Evolutionary conservation across 2,888 invertebrate genomes (phyloP).

Genomic region (Hydropsyche betteni): DNA sequence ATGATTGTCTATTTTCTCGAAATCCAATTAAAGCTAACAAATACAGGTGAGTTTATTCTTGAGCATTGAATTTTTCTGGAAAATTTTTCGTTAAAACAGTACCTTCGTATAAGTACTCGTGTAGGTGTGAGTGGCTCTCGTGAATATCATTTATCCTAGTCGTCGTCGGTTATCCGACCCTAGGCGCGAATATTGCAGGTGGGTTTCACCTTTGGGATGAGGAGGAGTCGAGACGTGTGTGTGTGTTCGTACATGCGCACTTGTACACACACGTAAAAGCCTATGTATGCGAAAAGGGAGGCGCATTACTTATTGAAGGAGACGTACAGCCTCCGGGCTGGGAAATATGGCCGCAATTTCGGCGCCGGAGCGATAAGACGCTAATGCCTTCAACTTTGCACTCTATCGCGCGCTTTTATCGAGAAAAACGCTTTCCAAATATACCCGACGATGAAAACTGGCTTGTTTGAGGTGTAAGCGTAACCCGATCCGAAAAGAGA

Average conservation of each 20-base stretch:
- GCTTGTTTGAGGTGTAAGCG: slow-evolving; percentile 53
- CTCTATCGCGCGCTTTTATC: slow-evolving; percentile 60
- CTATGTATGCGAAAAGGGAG: slow-evolving; percentile 27
- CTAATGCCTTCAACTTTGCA: slow-evolving; percentile 68
- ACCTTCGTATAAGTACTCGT: background rate
- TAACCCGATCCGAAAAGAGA: too few species aligned
- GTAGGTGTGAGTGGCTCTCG: background rate
- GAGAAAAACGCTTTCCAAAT: slow-evolving; percentile 43
- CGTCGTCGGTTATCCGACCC: slow-evolving; percentile 33
- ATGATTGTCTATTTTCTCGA: too few species aligned
- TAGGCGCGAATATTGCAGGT: slow-evolving; percentile 33
- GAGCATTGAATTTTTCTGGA: too few species aligned
- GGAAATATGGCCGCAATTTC: slow-evolving; percentile 65
- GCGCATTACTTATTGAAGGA: slow-evolving; percentile 53
- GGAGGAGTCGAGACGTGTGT: too few species aligned
- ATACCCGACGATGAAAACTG: slow-evolving; percentile 53
- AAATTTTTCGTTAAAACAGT: too few species aligned
- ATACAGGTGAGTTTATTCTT: too few species aligned
- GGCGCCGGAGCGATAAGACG: slow-evolving; percentile 63
- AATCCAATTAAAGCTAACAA: too few species aligned
- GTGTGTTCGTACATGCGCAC: too few species aligned
- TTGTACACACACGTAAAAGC: too few species aligned
- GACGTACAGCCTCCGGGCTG: slow-evolving; percentile 62
- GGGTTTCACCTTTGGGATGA: background rate
- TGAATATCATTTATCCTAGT: slow-evolving; percentile 31